phyloP scores from a whole-genome alignment of 2,797 vertebrate species.

The Coregonus ussuriensis region DNA sequence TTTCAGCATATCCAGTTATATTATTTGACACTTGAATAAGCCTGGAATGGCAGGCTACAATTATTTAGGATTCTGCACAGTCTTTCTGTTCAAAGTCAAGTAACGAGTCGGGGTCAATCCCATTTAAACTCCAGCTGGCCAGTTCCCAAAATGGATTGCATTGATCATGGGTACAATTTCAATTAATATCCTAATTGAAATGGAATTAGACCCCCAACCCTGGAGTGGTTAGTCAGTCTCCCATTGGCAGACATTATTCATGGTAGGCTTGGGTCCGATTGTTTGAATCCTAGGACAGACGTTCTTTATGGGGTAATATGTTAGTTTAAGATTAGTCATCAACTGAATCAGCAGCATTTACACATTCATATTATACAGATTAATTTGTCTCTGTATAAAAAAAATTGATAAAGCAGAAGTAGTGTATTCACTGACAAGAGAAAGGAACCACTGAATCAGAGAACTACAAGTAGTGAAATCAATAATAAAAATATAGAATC shows the following conservation, averaged over 20 bases:
- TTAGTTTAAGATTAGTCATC: conserved; percentile 61
- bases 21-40: conserved; percentile 3
- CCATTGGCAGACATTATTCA: conserved; percentile 25
- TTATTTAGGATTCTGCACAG: conserved; percentile 16
- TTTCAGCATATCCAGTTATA: conserved; percentile 17
- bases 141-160: conserved; percentile 22
- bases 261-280: conserved; percentile 26
- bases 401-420: conserved; percentile 62
- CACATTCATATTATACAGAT: conserved; percentile 71
- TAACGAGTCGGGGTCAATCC: conserved; percentile 4
- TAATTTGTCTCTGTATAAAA: conserved; percentile 62
- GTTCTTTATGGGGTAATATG: conserved; percentile 55
- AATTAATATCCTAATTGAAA: conserved; percentile 8
- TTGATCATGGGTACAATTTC: conserved; percentile 1
- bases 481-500: conserved; percentile 56
- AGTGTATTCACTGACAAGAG: conserved; percentile 55
- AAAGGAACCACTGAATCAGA: conserved; percentile 58
- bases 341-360: conserved; percentile 74
- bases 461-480: conserved; percentile 55
- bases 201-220: conserved; percentile 21
- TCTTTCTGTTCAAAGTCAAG: conserved; percentile 12
- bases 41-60: conserved; percentile 12
- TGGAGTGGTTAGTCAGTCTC: conserved; percentile 20
- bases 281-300: conserved; percentile 48
- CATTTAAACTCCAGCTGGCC: background rate